phyloP scores from a whole-genome alignment of 2,113 vertebrate genomes.

The Corydoras maculifer region DNA sequence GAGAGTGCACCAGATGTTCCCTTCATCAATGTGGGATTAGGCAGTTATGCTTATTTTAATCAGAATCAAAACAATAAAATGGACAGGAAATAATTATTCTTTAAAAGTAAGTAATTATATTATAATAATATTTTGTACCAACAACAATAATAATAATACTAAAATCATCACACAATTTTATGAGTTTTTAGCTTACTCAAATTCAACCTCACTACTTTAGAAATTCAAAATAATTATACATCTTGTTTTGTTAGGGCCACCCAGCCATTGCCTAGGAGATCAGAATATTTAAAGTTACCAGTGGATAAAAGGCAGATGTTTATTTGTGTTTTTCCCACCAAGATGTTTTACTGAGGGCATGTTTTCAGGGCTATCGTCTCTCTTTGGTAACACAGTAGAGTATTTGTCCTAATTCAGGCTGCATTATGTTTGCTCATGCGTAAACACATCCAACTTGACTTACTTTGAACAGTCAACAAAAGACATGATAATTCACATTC shows the following conservation, averaged over 20 bases:
- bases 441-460: conserved; percentile 51
- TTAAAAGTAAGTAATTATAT: too few relatives aligned
- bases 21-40: too few relatives aligned
- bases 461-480: conserved; percentile 55
- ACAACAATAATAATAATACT: too few relatives aligned
- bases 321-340: conserved; percentile 53
- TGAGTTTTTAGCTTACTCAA: too few relatives aligned
- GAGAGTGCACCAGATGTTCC: too few relatives aligned
- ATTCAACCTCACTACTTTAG: too few relatives aligned
- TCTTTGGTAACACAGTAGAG: conserved; percentile 20
- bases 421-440: conserved; percentile 38
- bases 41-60: too few relatives aligned
- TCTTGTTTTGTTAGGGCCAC: conserved; percentile 53
- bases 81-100: too few relatives aligned
- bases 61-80: too few relatives aligned
- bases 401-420: conserved; percentile 45
- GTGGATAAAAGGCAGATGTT: conserved; percentile 55
- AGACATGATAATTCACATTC: conserved; percentile 26
- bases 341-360: conserved; percentile 50
- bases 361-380: conserved; percentile 40
- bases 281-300: conserved; percentile 39
- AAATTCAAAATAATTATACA: conserved; percentile 35
- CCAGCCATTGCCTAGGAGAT: conserved; percentile 46
- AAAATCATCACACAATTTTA: too few relatives aligned
- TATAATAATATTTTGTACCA: too few relatives aligned